Conservation (phyloP, 2,797 vertebrate species). For the Sebastes alutus region DNA sequence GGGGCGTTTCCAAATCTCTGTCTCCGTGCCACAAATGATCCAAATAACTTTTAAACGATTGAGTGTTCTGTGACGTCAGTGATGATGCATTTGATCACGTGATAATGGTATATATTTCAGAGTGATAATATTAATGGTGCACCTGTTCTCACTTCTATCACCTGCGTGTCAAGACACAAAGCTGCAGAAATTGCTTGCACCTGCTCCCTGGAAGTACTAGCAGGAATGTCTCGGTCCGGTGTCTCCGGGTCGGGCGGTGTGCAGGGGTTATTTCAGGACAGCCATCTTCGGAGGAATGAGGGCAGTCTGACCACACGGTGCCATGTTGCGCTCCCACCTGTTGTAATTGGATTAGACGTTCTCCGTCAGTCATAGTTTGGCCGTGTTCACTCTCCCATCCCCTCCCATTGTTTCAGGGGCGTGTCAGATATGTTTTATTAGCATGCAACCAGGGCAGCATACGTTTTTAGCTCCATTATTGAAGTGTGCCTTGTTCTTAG, state of each 20-base stretch:
- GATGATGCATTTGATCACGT: neutral
- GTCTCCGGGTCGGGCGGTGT: constrained; percentile 34
- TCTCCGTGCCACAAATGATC: constrained; percentile 35
- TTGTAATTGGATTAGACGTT: constrained; percentile 70
- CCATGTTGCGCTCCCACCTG: constrained; percentile 54
- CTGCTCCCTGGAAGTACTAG: constrained; percentile 46
- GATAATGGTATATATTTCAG: neutral
- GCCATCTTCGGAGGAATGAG: constrained; percentile 22
- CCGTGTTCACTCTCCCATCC: constrained; percentile 30
- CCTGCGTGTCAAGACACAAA: constrained; percentile 8
- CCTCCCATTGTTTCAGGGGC: constrained; percentile 40
- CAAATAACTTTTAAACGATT: neutral
- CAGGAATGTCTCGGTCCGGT: constrained; percentile 50
- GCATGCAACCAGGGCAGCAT: constrained; percentile 42
- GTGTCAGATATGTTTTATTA: constrained; percentile 47
- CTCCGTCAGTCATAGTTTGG: constrained; percentile 46
- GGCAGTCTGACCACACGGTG: constrained; percentile 36
- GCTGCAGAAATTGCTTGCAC: constrained; percentile 48
- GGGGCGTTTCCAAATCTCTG: constrained; percentile 47
- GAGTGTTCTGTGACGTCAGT: neutral
- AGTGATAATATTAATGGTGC: neutral
- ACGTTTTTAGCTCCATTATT: constrained; percentile 43
- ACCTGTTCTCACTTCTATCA: constrained; percentile 50
- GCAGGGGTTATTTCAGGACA: constrained; percentile 53
- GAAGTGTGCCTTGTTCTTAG: constrained; percentile 30